phyloP scores from a whole-genome alignment of 2,113 vertebrate genomes.

The Nycticryphes semicollaris region DNA sequence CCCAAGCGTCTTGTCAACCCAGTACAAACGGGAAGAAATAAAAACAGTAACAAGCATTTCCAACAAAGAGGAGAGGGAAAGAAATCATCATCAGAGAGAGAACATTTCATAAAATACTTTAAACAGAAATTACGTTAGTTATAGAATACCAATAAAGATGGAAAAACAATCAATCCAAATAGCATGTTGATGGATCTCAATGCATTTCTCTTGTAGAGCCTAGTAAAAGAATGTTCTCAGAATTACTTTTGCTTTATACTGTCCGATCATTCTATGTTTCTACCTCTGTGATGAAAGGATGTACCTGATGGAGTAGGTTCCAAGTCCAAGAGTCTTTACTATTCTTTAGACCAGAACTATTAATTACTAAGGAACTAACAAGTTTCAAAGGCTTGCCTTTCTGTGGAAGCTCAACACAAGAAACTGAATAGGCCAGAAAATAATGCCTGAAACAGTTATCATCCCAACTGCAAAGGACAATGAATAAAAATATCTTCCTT shows the following conservation, averaged over 20 bases:
- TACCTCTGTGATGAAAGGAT: not conserved
- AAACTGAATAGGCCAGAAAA: not conserved
- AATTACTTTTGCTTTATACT: not conserved
- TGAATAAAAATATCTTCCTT: not conserved
- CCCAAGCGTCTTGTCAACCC: not conserved
- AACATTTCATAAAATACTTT: not conserved
- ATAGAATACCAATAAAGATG: not conserved
- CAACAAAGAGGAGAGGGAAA: not conserved
- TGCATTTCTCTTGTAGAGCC: not conserved
- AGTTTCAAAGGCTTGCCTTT: not conserved
- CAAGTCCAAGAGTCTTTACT: not conserved
- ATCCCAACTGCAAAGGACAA: not conserved
- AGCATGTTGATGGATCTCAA: not conserved
- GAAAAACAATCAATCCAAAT: not conserved
- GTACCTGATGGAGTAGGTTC: not conserved
- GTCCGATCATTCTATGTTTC: not conserved
- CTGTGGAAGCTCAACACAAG: not conserved
- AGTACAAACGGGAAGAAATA: not conserved
- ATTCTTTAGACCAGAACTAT: not conserved
- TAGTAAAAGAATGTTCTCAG: not conserved
- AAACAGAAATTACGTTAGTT: not conserved
- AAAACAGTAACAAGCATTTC: not conserved
- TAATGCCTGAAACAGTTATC: not conserved
- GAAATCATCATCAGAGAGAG: not conserved
- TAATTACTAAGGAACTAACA: not conserved